Conservation (phyloP, 2,797 vertebrate species). For the Diglossa cyanea region DNA sequence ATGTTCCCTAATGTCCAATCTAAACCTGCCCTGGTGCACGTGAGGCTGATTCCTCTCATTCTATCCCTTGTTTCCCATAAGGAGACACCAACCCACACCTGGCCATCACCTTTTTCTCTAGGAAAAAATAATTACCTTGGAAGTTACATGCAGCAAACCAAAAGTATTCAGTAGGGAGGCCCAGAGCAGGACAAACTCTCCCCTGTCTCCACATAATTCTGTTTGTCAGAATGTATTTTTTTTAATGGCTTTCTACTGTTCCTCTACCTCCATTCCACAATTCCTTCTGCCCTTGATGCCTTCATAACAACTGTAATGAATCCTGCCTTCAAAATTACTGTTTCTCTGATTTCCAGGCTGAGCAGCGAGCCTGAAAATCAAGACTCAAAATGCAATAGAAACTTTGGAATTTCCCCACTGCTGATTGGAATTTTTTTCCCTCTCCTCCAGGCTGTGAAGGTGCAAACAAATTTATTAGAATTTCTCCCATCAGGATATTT, state of each 20-base stretch:
- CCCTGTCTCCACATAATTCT: not conserved
- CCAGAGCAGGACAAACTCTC: not conserved
- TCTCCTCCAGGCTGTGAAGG: constrained; percentile 34
- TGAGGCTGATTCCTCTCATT: not conserved
- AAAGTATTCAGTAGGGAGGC: not conserved
- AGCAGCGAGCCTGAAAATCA: constrained; percentile 65
- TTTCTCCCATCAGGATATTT: constrained; percentile 51
- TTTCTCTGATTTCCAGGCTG: constrained; percentile 46
- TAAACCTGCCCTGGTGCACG: not conserved
- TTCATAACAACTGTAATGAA: constrained; percentile 53
- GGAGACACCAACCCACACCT: accelerated
- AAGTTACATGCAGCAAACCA: not conserved
- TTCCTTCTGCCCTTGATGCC: not conserved
- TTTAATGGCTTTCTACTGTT: not conserved
- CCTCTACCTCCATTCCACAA: not conserved
- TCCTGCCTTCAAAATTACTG: constrained; percentile 48
- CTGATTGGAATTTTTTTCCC: constrained; percentile 41
- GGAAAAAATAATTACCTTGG: not conserved
- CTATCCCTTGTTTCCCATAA: accelerated
- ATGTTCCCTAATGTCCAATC: not conserved
- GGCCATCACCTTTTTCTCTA: not conserved
- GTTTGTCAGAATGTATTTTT: not conserved
- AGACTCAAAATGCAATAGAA: constrained; percentile 36
- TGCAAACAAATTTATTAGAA: constrained; percentile 60
- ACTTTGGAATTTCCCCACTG: constrained; percentile 40